Base-by-base conservation (phyloP, 2,888 invertebrate genomes). In the Acronicta leporina region DNA sequence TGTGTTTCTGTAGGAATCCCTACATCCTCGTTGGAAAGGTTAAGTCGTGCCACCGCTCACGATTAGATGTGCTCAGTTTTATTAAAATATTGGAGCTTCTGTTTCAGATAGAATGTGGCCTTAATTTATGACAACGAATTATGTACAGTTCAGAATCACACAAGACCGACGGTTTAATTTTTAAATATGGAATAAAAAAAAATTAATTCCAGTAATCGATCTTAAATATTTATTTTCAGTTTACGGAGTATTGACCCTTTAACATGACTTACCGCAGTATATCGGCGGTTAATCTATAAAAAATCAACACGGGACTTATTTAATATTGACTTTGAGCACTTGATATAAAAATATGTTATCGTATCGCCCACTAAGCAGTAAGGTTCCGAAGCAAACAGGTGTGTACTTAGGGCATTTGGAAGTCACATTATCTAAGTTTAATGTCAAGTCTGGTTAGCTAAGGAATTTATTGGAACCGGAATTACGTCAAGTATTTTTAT, bases 271-370 rank as follows among this genome's bases (percentile, higher is more conserved):
- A 79, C 79, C 60, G 77, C 51, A 73, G 82, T 71, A 82, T 88
- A 89, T 88, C 88, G 75, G 53, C 44, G 56, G 66, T 74, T 91
- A 91, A 92, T 92, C 92, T 88, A 83, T 87, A 87, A 89, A 91
- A 92, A 92, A 92, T 89, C 89, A 93, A 94, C 88, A 93, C 73
- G 63, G 80, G 74, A 81, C 75, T 79, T 79, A 73, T 78, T 83
- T 81, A 72, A 80, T 92, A 84, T 93, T 92, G 88, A 82, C 87
- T 72, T 80, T 75, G 82, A 79, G 83, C 93, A 93, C 93, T 93
- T 93, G 92, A 93, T 92, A 92, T 84, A 86, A 83, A 86, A 87
- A 86, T 88, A 82, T 84, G 84, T 81, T 81, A 84, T 84, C 82
- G 78, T 81, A 84, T 84, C 82, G 78, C 69, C 1, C 76, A 63